These are phyloP conservation scores for Catharus fuscescens DNA, from an alignment of 2,113 vertebrate species.

Conservation along the genomic window DNA sequence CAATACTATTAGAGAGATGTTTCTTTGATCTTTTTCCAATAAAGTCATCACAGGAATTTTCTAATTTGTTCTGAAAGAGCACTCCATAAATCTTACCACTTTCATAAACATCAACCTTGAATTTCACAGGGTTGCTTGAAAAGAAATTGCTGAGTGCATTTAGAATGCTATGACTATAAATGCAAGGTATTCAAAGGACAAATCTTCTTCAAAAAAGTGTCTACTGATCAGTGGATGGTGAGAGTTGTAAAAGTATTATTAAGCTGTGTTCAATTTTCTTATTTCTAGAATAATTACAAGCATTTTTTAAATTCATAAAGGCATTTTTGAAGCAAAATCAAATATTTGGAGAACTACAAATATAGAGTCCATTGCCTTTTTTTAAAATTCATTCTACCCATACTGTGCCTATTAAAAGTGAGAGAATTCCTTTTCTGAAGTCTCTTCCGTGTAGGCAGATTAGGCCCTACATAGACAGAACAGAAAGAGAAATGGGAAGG, in stretches of 20 bases:
- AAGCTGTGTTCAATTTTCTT: neutral
- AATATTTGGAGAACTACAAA: neutral
- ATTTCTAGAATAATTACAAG: neutral
- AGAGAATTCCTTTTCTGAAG: neutral
- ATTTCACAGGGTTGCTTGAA: neutral
- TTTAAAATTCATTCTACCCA: neutral
- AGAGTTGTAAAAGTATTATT: neutral
- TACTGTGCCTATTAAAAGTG: neutral
- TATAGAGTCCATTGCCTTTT: neutral
- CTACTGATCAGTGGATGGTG: neutral
- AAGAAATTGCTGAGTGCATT: neutral
- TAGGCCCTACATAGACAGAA: neutral
- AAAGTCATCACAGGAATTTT: slow-evolving; percentile 5
- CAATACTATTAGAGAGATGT: neutral
- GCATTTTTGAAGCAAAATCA: neutral
- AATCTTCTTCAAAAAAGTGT: neutral
- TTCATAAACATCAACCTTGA: neutral
- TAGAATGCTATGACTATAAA: neutral
- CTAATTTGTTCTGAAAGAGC: slow-evolving; percentile 2
- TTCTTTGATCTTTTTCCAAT: slow-evolving; percentile 24
- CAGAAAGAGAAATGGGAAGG: neutral
- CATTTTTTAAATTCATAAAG: neutral
- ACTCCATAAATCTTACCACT: neutral
- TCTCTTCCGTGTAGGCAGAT: neutral
- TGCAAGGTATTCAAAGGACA: neutral